Evolutionary conservation across 2,888 invertebrate species (phyloP), one percentile per base, ranked within the genome.

Genomic region (Ophion ventricosus): DNA sequence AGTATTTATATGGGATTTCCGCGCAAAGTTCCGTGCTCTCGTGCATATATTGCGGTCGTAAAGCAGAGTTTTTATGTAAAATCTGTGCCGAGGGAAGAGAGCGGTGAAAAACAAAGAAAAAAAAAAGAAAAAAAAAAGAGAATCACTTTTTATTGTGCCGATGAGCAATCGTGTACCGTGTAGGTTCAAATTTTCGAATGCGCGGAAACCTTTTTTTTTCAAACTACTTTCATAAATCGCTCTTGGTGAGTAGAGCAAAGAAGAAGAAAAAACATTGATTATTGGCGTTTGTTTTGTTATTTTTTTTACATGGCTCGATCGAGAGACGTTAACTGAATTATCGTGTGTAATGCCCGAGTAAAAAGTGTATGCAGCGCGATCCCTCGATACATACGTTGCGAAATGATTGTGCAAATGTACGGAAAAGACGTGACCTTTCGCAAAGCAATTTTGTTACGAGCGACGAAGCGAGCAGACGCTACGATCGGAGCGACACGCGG

Each of bases 381-480:
- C 59, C 43, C 72, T 64, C 20, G 20, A 43, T 67, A 2, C n/a
- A 67, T 20, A 73, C 80, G 88, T 87, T 87, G 86, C 88, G 88
- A 88, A 89, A 87, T 82, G 88, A 89, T 89, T 88, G 85, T 86
- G 86, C 85, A 88, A 87, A 82, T 77, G 43, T 35, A 43, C 80
- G 73, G 35, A 72, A 73, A 40, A 70, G 40, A 29, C 80, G 76
- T 88, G 87, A 90, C 88, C 88, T 89, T 87, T 88, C 78, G 49
- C 74, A 75, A 35, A 63, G 29, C 86, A 83, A 88, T 87, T 86
- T 87, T 86, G 88, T 88, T 85, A 76, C 54, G 40, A 73, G 40
- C n/a, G 43, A 61, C 80, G 74, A 49, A 35, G 35, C 35, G 35
- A 40, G 74, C 80, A 40, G 56, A 63, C 75, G 61, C 73, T 78